A percentile compares a stretch with the other conserved stretches of the same genome.
phyloP scores from a whole-genome alignment of 2,797 vertebrate genomes.

The Phalloptychus januarius region DNA sequence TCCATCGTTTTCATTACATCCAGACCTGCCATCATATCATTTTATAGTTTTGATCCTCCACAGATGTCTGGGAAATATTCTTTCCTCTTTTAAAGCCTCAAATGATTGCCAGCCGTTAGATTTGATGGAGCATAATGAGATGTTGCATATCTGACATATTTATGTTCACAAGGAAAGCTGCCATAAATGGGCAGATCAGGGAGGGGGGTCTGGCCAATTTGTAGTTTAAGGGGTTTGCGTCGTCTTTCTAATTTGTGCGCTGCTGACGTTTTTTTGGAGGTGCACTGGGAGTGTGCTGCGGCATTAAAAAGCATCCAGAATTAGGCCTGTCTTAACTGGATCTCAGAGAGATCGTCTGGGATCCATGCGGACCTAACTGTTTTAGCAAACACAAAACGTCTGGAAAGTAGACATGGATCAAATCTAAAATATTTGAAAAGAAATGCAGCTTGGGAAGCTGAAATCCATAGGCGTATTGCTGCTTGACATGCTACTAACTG shows the following conservation, averaged over 20 bases:
- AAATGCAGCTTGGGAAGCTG: neutral
- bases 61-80: neutral
- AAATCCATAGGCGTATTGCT: neutral
- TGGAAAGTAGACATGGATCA: neutral
- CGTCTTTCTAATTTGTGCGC: neutral
- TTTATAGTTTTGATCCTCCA: neutral
- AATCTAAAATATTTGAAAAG: neutral
- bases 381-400: neutral
- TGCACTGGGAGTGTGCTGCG: neutral
- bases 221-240: neutral
- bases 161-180: neutral
- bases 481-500: neutral
- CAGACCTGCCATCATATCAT: neutral
- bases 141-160: neutral
- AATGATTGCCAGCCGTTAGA: neutral
- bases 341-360: neutral
- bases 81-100: neutral
- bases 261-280: neutral
- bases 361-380: neutral
- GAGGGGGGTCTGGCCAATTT: neutral
- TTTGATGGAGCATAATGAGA: constrained; percentile 1
- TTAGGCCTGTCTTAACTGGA: neutral
- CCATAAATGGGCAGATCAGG: neutral
- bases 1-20: neutral
- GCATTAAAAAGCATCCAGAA: neutral